These are phyloP conservation scores for Chanos chanos DNA, from an alignment of 2,797 vertebrate species.

Conservation along the genomic window DNA sequence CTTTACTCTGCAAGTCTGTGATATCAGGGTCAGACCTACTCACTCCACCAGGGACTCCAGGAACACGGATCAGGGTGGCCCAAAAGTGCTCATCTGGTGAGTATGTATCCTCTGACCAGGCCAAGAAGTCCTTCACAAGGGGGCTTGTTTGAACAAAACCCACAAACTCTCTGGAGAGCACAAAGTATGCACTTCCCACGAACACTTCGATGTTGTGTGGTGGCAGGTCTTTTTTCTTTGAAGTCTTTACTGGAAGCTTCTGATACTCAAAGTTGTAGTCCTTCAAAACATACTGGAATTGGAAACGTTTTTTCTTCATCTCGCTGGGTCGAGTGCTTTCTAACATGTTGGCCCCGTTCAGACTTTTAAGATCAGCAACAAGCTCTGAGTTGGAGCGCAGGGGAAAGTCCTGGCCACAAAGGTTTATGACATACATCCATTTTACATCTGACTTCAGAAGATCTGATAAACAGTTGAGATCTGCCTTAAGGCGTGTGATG, in stretches of 20 bases:
- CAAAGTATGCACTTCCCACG: slow-evolving; percentile 88
- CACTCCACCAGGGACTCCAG: slow-evolving; percentile 79
- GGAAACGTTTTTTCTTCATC: slow-evolving; percentile 78
- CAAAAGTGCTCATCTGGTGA: slow-evolving; percentile 92
- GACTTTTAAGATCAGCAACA: slow-evolving; percentile 75
- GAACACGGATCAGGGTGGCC: slow-evolving; percentile 81
- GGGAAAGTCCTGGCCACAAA: slow-evolving; percentile 92
- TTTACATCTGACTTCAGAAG: slow-evolving; percentile 73
- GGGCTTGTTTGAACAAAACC: slow-evolving; percentile 63
- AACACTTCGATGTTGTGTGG: slow-evolving; percentile 81
- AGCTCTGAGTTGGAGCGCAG: slow-evolving; percentile 82
- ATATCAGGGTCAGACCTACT: slow-evolving; percentile 70
- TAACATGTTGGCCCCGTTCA: slow-evolving; percentile 82
- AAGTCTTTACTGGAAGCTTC: slow-evolving; percentile 73
- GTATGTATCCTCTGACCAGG: slow-evolving; percentile 86
- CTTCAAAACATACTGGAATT: slow-evolving; percentile 72
- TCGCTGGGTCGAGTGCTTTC: slow-evolving; percentile 77
- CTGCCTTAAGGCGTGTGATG: slow-evolving; percentile 83
- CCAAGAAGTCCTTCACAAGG: slow-evolving; percentile 76
- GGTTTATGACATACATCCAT: slow-evolving; percentile 88
- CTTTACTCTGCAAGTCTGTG: slow-evolving; percentile 83
- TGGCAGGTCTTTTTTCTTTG: slow-evolving; percentile 65
- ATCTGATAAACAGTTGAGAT: slow-evolving; percentile 87
- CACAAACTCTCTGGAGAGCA: slow-evolving; percentile 78
- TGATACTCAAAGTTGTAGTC: slow-evolving; percentile 69